These are phyloP conservation scores for Pipra filicauda DNA, from an alignment of 2,113 vertebrate genomes.

Conservation along the genomic window DNA sequence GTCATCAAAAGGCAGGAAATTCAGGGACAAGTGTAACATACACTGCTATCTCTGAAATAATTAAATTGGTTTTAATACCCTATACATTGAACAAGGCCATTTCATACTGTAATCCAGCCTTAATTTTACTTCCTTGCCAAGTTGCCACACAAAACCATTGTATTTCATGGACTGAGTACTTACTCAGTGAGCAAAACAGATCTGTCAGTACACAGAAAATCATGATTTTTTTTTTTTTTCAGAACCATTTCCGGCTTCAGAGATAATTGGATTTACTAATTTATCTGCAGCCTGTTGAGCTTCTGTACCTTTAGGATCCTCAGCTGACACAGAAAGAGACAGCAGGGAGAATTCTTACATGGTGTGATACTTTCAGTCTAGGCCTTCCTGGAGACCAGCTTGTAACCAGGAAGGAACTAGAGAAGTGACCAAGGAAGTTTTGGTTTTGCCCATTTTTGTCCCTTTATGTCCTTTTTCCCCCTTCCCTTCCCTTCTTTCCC, in stretches of 20 bases:
- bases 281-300: background rate
- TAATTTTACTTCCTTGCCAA: background rate
- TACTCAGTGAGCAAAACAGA: background rate
- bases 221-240: background rate
- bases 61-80: background rate
- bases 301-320: background rate
- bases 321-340: background rate
- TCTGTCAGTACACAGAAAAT: background rate
- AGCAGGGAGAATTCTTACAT: background rate
- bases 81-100: background rate
- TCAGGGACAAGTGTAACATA: background rate
- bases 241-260: background rate
- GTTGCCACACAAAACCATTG: background rate
- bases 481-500: no score
- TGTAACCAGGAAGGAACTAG: no score
- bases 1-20: constrained; percentile 11
- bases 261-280: background rate
- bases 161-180: background rate
- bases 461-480: no score
- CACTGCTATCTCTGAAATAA: background rate
- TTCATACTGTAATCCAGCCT: background rate
- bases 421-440: no score
- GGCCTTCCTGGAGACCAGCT: no score
- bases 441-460: no score
- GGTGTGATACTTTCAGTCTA: no score